phyloP scores from a whole-genome alignment of 30 jellyfish, hydroid and myxozoan genomes.

The Cassiopea andromeda region DNA sequence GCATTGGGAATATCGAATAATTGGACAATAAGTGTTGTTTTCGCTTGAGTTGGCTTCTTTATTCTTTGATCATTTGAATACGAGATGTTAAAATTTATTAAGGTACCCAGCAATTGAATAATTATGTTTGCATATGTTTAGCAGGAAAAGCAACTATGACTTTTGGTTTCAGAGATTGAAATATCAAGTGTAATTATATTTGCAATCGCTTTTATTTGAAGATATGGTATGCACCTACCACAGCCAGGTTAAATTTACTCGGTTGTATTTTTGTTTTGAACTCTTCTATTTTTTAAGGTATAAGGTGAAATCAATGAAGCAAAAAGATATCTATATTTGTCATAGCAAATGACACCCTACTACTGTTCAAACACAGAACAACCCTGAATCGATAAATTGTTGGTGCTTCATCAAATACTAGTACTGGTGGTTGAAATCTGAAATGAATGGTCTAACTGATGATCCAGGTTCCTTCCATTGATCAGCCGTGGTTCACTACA shows the following conservation, averaged over 20 bases:
- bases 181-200: not conserved
- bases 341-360: not conserved
- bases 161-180: not conserved
- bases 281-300: too few relatives aligned
- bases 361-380: not conserved
- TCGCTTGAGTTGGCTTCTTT: too few relatives aligned
- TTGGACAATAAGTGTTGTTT: too few relatives aligned
- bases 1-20: too few relatives aligned
- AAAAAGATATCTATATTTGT: not conserved
- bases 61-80: too few relatives aligned
- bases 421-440: not conserved
- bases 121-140: too few relatives aligned
- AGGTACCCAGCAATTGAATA: too few relatives aligned
- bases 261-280: not conserved
- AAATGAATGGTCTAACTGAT: not conserved
- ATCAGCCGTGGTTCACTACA: too few relatives aligned
- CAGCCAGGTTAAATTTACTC: not conserved
- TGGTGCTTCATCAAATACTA: not conserved
- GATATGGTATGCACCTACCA: not conserved
- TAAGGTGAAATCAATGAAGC: not conserved
- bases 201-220: not conserved
- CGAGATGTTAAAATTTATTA: too few relatives aligned
- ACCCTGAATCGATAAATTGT: not conserved
- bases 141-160: not conserved
- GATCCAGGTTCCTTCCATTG: not conserved